Percentiles rank a stretch among this genome's conserved stretches.
Evolutionary conservation across 2,888 invertebrate genomes (phyloP).

Genomic region (Beris morrisii): DNA sequence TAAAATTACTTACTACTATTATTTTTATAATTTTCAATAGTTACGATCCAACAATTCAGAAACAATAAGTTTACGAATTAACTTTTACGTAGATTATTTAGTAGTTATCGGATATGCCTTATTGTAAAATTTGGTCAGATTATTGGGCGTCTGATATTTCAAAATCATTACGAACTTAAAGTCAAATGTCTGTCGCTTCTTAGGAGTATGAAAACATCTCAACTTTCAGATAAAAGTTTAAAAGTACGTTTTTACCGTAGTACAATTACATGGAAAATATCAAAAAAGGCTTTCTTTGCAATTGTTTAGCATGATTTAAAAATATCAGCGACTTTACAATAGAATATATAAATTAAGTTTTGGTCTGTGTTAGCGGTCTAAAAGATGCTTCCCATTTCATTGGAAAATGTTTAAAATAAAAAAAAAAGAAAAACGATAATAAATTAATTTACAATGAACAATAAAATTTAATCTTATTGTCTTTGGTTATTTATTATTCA

Average conservation of each 20-base stretch:
- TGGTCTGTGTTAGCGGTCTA: too few species aligned
- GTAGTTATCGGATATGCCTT: slow-evolving; percentile 4
- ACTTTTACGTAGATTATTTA: neutral
- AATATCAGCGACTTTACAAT: too few species aligned
- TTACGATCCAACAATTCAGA: neutral
- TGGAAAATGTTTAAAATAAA: too few species aligned
- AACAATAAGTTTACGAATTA: neutral
- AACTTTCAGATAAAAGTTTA: too few species aligned
- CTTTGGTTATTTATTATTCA: slow-evolving; percentile 27
- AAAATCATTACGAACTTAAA: neutral
- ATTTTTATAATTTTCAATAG: neutral
- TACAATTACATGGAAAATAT: too few species aligned
- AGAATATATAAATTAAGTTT: too few species aligned
- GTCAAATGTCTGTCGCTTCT: neutral
- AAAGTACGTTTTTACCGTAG: too few species aligned
- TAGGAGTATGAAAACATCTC: too few species aligned
- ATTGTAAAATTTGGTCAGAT: neutral
- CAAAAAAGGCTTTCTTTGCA: too few species aligned
- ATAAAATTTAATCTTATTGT: slow-evolving; percentile 35
- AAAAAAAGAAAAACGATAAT: neutral
- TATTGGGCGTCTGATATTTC: neutral
- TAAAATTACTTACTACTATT: neutral
- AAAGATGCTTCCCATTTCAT: too few species aligned
- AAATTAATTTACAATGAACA: slow-evolving; percentile 13
- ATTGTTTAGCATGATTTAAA: too few species aligned